Evolutionary conservation across 2,113 vertebrate genomes (phyloP), one percentile per base, ranked within the genome.

Genomic region (Chaetodon trifascialis): DNA sequence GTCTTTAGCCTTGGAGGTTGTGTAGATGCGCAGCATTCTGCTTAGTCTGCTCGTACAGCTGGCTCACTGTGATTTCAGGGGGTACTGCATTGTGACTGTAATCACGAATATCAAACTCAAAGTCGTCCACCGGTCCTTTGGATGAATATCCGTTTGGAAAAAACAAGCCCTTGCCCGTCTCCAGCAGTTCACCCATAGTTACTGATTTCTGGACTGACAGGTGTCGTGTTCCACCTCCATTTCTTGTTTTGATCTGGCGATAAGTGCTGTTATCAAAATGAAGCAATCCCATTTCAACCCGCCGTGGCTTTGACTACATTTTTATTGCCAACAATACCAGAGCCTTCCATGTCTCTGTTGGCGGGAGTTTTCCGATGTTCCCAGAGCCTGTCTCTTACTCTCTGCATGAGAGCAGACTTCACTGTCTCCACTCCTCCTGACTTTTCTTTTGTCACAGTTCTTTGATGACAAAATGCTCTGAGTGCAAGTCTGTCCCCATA

Each of bases 201-300:
- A 65, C 17, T n/a, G 69, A 49, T 54, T 73, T 80, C 60, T 80
- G 47, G 17, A 80, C 51, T n/a, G 58, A 14, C 47, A 81, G 70
- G 30, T 81, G 52, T 42, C 23, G 34, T 65, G 40, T 80, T 36
- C 70, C 70, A 66, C 79, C 70, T 81, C 70, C 79, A 65, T 73
- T 25, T 66, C 51, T 81, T 73, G 42, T 56, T 46, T 5, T 5
- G 38, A 81, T 52, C 60, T 56, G 69, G 42, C 55, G 74, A 77
- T 30, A 77, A 77, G 55, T 38, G 1, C 40, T 25, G 0, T 68
- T 34, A 56, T 23, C 11, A 47, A 58, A 78, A 3, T 56, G 51
- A 34, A 79, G 67, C 66, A 1, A 70, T 70, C 46, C 73, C 66
- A 70, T 76, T 70, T 70, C 46, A 62, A 70, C 38, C 44, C 12